Evolutionary conservation across 1,140 invertebrate species (phyloP), one percentile per base, ranked within the genome.

Genomic region (Muscidifurax raptorellus): DNA sequence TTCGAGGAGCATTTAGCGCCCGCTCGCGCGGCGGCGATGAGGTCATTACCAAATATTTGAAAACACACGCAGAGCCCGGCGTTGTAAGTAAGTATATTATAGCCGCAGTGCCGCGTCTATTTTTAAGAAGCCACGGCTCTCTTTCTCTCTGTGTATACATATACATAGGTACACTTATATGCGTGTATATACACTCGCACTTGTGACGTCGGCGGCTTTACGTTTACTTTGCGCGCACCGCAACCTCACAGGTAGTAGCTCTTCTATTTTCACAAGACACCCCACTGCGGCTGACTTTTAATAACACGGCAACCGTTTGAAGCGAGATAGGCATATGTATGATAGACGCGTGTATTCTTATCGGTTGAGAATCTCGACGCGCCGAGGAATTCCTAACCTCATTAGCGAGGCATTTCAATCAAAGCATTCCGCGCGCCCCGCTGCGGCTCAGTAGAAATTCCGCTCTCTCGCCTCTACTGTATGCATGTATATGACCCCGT

Each of bases 11-110:
- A 69, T 69, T 69, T 69, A 69, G 66, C 10, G 15, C 22, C 3
- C 66, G 28, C 28, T 74, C 30, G 71, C 25, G n/a, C 12, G 25
- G 67, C 32, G 2, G 22, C 28, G 22, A 69, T 40, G 66, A 80
- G 66, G 22, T 80, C 32, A 80, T 69, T 80, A 80, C 27, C 64
- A 69, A 80, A 69, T 69, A 69, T 40, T 36, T 44, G 36, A 80
- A 80, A 69, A 69, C 40, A 47, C 6, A 75, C 28, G 7, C 40
- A 32, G n/a, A 64, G 47, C 47, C 28, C 44, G 18, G 27, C 40
- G 40, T 25, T 47, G 32, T 30, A 28, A 47, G 44, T 18, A 40
- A 40, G 36, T 40, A 9, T 40, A 40, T 40, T 5, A 40, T 40
- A 47, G 52, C 52, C n/a, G 52, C 52, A 59, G 22, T 22, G 27